Base-by-base conservation (phyloP, 2,797 vertebrate genomes). In the Helarctos malayanus region DNA sequence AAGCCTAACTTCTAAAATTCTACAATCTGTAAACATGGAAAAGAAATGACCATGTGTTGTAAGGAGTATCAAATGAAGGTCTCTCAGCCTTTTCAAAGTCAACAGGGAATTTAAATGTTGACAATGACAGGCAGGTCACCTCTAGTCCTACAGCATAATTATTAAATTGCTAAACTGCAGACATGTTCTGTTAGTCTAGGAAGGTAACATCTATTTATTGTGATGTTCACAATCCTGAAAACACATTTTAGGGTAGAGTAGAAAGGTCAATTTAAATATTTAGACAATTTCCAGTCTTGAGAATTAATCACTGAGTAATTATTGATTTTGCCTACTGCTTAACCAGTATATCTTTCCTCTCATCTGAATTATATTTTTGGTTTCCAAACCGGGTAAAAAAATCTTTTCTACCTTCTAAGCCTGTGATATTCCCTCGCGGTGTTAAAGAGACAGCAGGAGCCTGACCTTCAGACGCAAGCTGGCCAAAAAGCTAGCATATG, bases 211-310 rank as follows among this genome's bases (percentile, higher is more conserved):
- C 56, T 76, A 38, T 25, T 68, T 79, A 27, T 65, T 52, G 32
- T 16, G 11, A 71, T 52, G 29, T 56, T 54, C 52, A 32, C 25
- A 57, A 69, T 83, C 21, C 83, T 47, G 11, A 94, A 96, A 86
- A 69, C 52, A 79, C 45, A 47, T 56, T 79, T 65, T 45, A 68
- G 29, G 27, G 63, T 27, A 32, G 57, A 94, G 82, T 27, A 57
- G 54, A 68, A 97, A 56, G 45, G 45, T 35, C 84, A 93, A 35
- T 71, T 78, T 87, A 95, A 96, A 87, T 89, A 89, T 96, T 95
- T 93, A 89, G 54, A 59, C 19, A 63, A 63, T 79, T 73, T 79
- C 25, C 14, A 81, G 94, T 59, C 32, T 52, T 93, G 25, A 81
- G 21, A 89, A 85, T 89, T 91, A 78, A 91, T 93, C 82, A 81